Conservation (phyloP, 2,888 invertebrate genomes). For the Drosophila demipolita region DNA sequence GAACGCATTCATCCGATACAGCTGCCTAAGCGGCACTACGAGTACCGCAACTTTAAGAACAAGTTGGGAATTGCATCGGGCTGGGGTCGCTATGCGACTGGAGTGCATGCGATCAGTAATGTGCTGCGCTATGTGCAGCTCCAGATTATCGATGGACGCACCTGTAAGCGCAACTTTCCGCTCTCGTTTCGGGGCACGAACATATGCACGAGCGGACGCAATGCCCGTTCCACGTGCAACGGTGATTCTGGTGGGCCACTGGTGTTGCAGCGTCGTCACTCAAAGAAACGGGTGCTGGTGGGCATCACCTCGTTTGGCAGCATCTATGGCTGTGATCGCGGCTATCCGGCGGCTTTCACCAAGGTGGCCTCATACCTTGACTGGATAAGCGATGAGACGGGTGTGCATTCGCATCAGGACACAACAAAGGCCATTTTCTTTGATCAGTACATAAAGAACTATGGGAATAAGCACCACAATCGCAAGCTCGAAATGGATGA, state of each 20-base stretch:
- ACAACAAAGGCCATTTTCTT: conserved; percentile 72
- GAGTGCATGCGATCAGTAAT: conserved; percentile 83
- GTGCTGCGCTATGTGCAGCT: conserved; percentile 84
- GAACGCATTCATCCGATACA: conserved; percentile 84
- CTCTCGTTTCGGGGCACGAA: conserved; percentile 83
- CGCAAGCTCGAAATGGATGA: conserved; percentile 59
- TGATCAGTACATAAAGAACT: conserved; percentile 65
- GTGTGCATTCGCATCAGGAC: conserved; percentile 73
- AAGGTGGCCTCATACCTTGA: conserved; percentile 83
- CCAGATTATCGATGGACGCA: conserved; percentile 83
- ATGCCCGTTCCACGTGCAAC: conserved; percentile 85
- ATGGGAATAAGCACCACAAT: conserved; percentile 51
- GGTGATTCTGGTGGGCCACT: conserved; percentile 85
- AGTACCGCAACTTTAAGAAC: conserved; percentile 81
- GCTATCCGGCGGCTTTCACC: conserved; percentile 83
- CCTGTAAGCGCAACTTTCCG: conserved; percentile 84
- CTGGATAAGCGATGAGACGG: conserved; percentile 83
- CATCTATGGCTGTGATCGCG: conserved; percentile 83
- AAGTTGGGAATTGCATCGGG: conserved; percentile 85
- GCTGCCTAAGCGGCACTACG: conserved; percentile 82
- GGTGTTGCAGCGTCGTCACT: conserved; percentile 77
- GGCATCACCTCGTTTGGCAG: conserved; percentile 84
- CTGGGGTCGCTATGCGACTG: conserved; percentile 85
- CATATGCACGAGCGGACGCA: conserved; percentile 84
- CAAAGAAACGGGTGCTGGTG: conserved; percentile 78